phyloP scores from a whole-genome alignment of 2,113 vertebrate genomes.

The Anguilla rostrata region DNA sequence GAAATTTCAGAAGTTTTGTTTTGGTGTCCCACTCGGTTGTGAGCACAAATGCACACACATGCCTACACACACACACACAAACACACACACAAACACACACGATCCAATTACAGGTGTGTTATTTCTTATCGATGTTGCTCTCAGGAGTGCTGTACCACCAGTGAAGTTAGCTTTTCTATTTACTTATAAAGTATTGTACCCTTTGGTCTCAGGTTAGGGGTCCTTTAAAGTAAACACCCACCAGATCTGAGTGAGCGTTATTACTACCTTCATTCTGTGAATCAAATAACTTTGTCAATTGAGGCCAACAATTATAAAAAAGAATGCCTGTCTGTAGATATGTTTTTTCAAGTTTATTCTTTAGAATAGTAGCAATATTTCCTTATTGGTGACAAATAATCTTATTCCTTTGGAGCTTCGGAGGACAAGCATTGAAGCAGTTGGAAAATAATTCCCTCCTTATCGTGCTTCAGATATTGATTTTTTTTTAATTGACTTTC shows the following conservation, averaged over 20 bases:
- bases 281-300: background rate
- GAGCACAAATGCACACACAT: background rate
- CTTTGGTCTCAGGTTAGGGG: background rate
- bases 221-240: background rate
- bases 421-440: background rate
- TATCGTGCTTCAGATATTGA: slow-evolving; percentile 1
- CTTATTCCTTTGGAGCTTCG: background rate
- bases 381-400: background rate
- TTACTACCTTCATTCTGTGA: background rate
- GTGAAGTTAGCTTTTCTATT: background rate
- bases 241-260: background rate
- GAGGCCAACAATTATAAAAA: background rate
- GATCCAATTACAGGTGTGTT: background rate
- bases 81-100: background rate
- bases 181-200: background rate
- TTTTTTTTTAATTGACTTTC: background rate
- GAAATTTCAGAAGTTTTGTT: background rate
- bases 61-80: too few species aligned
- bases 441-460: background rate
- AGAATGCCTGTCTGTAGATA: background rate
- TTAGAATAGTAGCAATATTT: background rate
- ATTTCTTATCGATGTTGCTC: background rate
- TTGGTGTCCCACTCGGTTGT: background rate
- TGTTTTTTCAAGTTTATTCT: background rate
- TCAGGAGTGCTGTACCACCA: background rate